A percentile compares a stretch with the other conserved stretches of the same genome.
Evolutionary conservation across 2,113 vertebrate species (phyloP).

Genomic region (Polyodon spathula): DNA sequence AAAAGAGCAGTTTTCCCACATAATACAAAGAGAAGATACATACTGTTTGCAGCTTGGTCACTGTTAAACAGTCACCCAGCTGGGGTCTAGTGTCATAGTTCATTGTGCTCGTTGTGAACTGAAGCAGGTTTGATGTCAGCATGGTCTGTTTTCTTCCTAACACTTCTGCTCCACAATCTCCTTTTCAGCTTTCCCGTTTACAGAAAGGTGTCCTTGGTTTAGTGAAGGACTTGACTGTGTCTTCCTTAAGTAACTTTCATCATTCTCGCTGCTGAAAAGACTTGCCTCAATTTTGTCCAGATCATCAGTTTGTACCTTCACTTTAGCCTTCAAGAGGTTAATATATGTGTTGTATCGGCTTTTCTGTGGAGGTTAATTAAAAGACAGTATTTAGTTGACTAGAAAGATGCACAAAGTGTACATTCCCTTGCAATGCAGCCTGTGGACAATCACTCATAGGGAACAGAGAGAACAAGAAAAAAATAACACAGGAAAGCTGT

Average conservation of each 20-base stretch:
- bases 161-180: slow-evolving; percentile 53
- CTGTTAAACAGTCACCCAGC: neutral
- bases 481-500: too few species aligned
- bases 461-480: too few species aligned
- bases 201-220: slow-evolving; percentile 68
- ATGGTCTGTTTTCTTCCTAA: slow-evolving; percentile 42
- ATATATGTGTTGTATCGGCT: slow-evolving; percentile 89
- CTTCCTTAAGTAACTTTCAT: slow-evolving; percentile 75
- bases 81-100: neutral
- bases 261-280: slow-evolving; percentile 64
- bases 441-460: too few species aligned
- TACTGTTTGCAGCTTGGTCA: neutral
- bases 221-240: slow-evolving; percentile 88
- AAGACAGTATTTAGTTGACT: slow-evolving; percentile 26
- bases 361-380: slow-evolving; percentile 60
- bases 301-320: slow-evolving; percentile 77
- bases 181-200: slow-evolving; percentile 57
- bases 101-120: slow-evolving; percentile 1
- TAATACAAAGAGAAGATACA: slow-evolving; percentile 1
- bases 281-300: slow-evolving; percentile 84
- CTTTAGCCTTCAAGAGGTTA: slow-evolving; percentile 79
- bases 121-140: neutral
- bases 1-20: neutral
- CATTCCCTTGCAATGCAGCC: neutral
- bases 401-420: neutral